phyloP scores from a whole-genome alignment of 2,888 invertebrate genomes.

The Acanthosepion lycidas region DNA sequence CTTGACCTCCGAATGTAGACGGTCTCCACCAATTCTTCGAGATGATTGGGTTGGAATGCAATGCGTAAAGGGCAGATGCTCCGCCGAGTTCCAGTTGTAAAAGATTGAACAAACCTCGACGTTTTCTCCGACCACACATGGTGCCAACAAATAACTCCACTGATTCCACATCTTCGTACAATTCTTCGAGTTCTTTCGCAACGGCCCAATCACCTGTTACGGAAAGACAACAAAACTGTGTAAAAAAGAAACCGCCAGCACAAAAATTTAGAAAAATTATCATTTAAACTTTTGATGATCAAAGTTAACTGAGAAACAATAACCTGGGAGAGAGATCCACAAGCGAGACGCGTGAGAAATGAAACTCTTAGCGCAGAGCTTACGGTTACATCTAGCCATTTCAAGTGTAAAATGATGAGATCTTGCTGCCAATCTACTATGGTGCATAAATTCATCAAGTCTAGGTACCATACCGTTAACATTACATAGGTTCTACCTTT shows the following conservation, averaged over 20 bases:
- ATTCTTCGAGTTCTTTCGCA: conserved; percentile 6
- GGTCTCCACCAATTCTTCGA: background rate
- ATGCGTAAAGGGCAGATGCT: background rate
- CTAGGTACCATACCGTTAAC: too few relatives aligned
- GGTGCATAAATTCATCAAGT: too few relatives aligned
- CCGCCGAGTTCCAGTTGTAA: background rate
- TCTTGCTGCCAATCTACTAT: too few relatives aligned
- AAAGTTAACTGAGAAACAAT: too few relatives aligned
- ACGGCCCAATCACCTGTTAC: background rate
- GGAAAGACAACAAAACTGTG: background rate
- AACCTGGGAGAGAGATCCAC: too few relatives aligned
- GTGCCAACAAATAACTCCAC: background rate
- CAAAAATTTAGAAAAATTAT: too few relatives aligned
- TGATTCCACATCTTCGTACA: conserved; percentile 36
- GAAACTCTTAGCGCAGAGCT: too few relatives aligned
- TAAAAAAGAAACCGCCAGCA: background rate
- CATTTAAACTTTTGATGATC: too few relatives aligned
- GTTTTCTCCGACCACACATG: background rate
- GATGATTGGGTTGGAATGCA: background rate
- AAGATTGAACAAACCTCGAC: background rate
- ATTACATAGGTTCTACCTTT: too few relatives aligned
- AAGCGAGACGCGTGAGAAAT: too few relatives aligned
- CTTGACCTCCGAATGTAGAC: background rate
- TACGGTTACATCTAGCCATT: too few relatives aligned
- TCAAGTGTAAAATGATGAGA: too few relatives aligned